phyloP scores from a whole-genome alignment of 2,113 vertebrate genomes.

The Hemiscyllium ocellatum region DNA sequence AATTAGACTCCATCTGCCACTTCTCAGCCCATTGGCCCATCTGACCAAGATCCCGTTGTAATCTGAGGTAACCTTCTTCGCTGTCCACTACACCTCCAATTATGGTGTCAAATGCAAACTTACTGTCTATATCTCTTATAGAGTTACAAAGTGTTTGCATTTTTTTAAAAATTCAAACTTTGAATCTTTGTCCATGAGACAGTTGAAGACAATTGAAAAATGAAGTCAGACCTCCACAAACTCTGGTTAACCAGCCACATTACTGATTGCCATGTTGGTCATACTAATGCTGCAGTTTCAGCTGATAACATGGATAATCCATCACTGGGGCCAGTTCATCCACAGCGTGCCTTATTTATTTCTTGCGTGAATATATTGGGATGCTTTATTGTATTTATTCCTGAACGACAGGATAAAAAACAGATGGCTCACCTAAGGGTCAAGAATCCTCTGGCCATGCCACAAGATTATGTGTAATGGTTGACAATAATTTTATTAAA shows the following conservation, averaged over 20 bases:
- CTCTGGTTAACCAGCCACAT: neutral
- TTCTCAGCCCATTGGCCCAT: no score
- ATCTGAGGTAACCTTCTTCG: no score
- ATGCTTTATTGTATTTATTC: neutral
- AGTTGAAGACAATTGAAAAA: neutral
- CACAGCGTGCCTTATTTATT: neutral
- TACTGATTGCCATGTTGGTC: neutral
- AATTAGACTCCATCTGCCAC: no score
- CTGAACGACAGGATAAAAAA: neutral
- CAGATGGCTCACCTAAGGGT: neutral
- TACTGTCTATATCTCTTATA: no score
- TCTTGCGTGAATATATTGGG: neutral
- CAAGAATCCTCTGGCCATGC: no score
- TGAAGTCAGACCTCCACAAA: neutral
- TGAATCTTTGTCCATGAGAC: neutral
- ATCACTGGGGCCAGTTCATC: neutral
- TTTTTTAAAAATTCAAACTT: neutral
- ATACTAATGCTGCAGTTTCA: neutral
- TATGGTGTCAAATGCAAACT: no score
- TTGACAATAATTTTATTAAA: neutral
- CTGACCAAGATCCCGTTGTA: no score
- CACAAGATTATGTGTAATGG: neutral
- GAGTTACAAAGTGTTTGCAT: neutral
- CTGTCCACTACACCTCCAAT: no score
- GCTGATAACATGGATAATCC: neutral